Evolutionary conservation across 2,113 vertebrate species (phyloP).

Genomic region (Halichoerus grypus): DNA sequence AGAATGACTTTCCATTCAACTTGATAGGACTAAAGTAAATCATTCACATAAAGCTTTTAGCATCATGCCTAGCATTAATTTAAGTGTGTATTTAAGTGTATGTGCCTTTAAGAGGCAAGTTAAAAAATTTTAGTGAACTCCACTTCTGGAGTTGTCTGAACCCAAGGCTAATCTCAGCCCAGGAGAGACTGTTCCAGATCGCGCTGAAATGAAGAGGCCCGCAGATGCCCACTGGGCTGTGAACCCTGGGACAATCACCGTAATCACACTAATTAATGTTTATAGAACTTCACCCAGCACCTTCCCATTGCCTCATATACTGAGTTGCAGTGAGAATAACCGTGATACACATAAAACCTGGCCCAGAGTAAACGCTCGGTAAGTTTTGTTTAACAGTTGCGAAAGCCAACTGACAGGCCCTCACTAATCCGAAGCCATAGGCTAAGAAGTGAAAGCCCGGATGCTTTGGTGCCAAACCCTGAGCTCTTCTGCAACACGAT

Average conservation of each 20-base stretch:
- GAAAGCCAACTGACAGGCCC: neutral
- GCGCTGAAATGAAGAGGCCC: neutral
- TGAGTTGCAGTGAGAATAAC: neutral
- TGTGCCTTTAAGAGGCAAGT: conserved; percentile 7
- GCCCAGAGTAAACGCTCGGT: neutral
- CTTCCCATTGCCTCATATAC: neutral
- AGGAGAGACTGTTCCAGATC: neutral
- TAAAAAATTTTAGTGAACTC: neutral
- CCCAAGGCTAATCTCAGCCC: neutral
- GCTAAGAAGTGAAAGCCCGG: neutral
- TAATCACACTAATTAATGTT: neutral
- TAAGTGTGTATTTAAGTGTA: neutral
- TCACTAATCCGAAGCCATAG: neutral
- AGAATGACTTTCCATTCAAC: conserved; percentile 49
- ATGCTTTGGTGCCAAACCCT: neutral
- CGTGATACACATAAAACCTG: neutral
- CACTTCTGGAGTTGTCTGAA: neutral
- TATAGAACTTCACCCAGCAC: neutral
- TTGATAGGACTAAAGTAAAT: conserved; percentile 41
- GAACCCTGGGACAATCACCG: neutral
- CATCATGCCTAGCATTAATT: neutral
- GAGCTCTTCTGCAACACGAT: neutral
- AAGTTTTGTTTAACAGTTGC: neutral
- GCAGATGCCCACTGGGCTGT: neutral
- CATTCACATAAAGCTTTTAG: conserved; percentile 53